phyloP scores from a whole-genome alignment of 2,113 vertebrate species.

The Centropristis striata region DNA sequence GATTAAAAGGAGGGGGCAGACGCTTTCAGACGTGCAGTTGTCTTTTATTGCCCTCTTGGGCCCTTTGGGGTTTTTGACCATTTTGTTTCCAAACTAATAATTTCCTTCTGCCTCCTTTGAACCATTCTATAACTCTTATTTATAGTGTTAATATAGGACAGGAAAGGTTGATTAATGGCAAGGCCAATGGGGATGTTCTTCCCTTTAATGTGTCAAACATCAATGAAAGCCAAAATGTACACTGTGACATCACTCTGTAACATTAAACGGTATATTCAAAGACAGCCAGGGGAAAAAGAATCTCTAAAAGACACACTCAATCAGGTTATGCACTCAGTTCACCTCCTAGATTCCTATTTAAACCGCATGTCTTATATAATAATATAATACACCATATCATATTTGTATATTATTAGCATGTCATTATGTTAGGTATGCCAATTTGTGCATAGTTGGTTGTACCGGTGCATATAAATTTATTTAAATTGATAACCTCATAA shows the following conservation, averaged over 20 bases:
- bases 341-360: conserved; percentile 17
- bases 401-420: conserved; percentile 23
- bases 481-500: conserved; percentile 11
- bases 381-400: conserved; percentile 12
- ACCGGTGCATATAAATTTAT: neutral
- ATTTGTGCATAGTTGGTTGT: conserved; percentile 9
- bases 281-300: neutral
- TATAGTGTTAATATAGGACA: conserved; percentile 12
- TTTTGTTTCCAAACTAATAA: conserved; percentile 66
- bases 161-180: conserved; percentile 14
- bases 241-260: conserved; percentile 9
- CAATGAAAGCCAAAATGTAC: conserved; percentile 19
- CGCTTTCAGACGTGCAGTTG: conserved; percentile 71
- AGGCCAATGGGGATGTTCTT: conserved; percentile 8
- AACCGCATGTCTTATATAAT: conserved; percentile 24
- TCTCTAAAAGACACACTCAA: conserved; percentile 12
- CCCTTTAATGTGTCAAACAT: conserved; percentile 36
- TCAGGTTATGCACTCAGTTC: conserved; percentile 17
- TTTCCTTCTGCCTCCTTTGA: conserved; percentile 56
- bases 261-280: conserved; percentile 3
- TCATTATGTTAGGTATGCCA: conserved; percentile 36
- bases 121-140: conserved; percentile 25
- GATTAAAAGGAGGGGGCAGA: conserved; percentile 55
- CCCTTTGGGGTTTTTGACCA: conserved; percentile 50
- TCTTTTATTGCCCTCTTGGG: conserved; percentile 70